These are phyloP conservation scores for Choristoneura rosaceana DNA, from an alignment of 2,888 invertebrate species.

Conservation along the genomic window DNA sequence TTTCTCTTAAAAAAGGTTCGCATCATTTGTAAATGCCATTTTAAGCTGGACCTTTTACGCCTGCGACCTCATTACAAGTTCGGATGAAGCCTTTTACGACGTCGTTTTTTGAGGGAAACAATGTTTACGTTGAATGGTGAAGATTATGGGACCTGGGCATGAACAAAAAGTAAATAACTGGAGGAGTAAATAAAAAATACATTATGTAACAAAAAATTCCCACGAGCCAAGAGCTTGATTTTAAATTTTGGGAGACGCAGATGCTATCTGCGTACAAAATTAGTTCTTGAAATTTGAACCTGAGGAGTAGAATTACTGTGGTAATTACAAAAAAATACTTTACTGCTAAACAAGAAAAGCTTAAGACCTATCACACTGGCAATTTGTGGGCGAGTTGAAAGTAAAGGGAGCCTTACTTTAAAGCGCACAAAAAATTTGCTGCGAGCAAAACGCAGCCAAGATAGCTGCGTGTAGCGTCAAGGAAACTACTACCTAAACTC, in stretches of 20 bases:
- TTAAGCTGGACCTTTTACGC: conserved; percentile 38
- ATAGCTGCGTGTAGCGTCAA: too few species aligned
- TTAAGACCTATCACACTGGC: too few species aligned
- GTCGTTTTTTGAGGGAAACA: conserved; percentile 26
- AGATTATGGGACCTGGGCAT: background rate
- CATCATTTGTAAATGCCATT: conserved; percentile 40
- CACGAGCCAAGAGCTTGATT: too few species aligned
- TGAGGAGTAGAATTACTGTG: too few species aligned
- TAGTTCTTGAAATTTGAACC: too few species aligned
- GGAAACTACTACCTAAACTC: too few species aligned
- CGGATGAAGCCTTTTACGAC: conserved; percentile 34
- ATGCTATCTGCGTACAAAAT: background rate
- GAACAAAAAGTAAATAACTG: background rate
- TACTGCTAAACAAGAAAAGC: too few species aligned
- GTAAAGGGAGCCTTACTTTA: too few species aligned
- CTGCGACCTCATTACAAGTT: conserved; percentile 36
- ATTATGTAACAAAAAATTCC: background rate
- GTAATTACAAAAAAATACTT: too few species aligned
- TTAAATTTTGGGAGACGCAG: background rate
- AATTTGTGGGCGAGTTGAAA: too few species aligned
- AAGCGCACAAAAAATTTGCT: too few species aligned
- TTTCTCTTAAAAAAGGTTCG: conserved; percentile 39
- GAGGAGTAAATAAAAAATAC: background rate
- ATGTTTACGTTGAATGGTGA: conserved; percentile 20
- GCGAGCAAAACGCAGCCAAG: too few species aligned